Base-by-base conservation (phyloP, 2,888 invertebrate species). In the Scaptomyza parva region DNA sequence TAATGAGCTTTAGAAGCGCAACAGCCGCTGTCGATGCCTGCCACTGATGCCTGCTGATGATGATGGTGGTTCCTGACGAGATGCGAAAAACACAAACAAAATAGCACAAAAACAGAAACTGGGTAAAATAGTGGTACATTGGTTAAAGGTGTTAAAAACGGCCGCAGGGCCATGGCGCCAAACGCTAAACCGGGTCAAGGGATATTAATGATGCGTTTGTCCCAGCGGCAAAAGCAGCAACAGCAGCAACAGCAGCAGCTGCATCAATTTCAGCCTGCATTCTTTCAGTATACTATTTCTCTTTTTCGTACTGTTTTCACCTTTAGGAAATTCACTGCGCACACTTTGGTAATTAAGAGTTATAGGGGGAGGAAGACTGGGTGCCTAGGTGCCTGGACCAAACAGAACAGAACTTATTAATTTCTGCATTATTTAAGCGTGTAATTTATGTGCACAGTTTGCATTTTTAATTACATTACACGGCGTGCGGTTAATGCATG, bases 391-490 rank as follows among this genome's bases (percentile, higher is more conserved):
- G 41, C 43, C 35, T 51, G 9, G 54, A 44, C 47, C 61, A 68
- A 74, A 71, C 70, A 57, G 78, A 74, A 71, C 70, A 57, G 78
- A 83, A 85, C 76, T 86, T 86, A 85, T 84, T 86, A 86, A 84
- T 84, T 84, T 83, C 62, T 83, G 81, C 86, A 84, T 84, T 86
- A 84, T 84, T 84, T 76, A 84, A 78, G 81, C 86, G 74, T 71
- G 76, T 74, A 86, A 84, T 84, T 84, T 84, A 84, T 84, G 86
- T 80, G 80, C 76, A 77, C 78, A 75, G 78, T 73, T 77, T 78
- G 78, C 82, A 70, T 85, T 82, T 85, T 85, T 85, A 83, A 83
- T 83, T 85, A 75, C 82, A 82, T 83, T 82, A 85, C 85, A 85
- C 65, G 69, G 72, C 63, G 69, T 70, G 70, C 52, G 79, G 82